Evolutionary conservation across 1,140 invertebrate genomes (phyloP), one percentile per base, ranked within the genome.

Genomic region (Pachyrhynchus sulphureomaculatus): DNA sequence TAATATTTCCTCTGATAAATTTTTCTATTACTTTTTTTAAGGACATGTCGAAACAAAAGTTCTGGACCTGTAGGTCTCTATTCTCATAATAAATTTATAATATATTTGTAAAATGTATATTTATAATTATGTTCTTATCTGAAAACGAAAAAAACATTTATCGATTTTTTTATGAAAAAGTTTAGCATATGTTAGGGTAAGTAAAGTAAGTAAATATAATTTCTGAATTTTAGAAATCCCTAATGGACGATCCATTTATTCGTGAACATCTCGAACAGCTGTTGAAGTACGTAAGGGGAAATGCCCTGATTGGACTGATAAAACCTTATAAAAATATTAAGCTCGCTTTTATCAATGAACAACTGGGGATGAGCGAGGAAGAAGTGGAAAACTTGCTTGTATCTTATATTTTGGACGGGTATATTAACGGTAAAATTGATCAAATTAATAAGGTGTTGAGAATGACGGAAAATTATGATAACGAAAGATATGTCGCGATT

Each of bases 181-280:
- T n/a, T n/a, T n/a, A n/a, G n/a, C n/a, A n/a, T n/a, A n/a, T n/a
- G n/a, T n/a, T n/a, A n/a, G n/a, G n/a, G n/a, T n/a, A n/a, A n/a
- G n/a, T n/a, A n/a, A n/a, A n/a, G n/a, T n/a, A n/a, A n/a, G n/a
- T n/a, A n/a, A n/a, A n/a, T 17, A 17, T 1, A n/a, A 23, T 34
- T 33, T 34, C 10, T 9, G 26, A 17, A 17, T 15, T 20, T 18
- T 26, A 60, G 57, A 37, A 92, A 71, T 92, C 91, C 71, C 96
- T 99, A 48, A 98, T 99, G 95, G 92, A 93, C 69, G 97, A 99
- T 82, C 95, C 93, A 2, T 99, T 99, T 76, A 99, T 99, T 68
- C 82, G 94, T 69, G 97, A 99, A 78, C 96, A 99, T 72, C 98
- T 99, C 72, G 96, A 98, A 83, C 96, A 98, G 81, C 81, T 99